These are phyloP conservation scores for Rhamphomyia laevipes DNA, from an alignment of 2,888 invertebrate species.

Conservation along the genomic window DNA sequence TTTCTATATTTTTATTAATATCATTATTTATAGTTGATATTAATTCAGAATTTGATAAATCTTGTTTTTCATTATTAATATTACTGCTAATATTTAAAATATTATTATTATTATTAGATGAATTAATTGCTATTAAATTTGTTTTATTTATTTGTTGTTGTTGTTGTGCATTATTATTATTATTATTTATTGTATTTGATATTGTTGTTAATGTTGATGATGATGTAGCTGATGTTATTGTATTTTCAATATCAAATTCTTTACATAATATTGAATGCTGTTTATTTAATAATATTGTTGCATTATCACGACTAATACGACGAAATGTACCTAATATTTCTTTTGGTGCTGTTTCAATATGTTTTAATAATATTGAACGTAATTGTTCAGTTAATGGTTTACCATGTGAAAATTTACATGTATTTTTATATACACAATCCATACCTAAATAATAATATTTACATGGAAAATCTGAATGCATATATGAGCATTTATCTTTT, in stretches of 20 bases:
- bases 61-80: background rate
- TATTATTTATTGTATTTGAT: constrained; percentile 6
- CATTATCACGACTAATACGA: constrained; percentile 65
- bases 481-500: constrained; percentile 87
- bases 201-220: constrained; percentile 12
- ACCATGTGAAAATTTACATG: constrained; percentile 89
- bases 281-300: constrained; percentile 42
- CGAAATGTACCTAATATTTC: constrained; percentile 87
- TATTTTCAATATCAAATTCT: constrained; percentile 34
- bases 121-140: constrained; percentile 36
- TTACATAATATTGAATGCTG: constrained; percentile 41
- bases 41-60: no score
- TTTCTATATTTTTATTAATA: no score
- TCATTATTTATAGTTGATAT: no score
- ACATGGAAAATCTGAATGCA: constrained; percentile 96
- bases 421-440: constrained; percentile 68
- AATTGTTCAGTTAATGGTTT: constrained; percentile 73
- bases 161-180: constrained; percentile 23
- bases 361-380: constrained; percentile 52
- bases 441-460: constrained; percentile 92
- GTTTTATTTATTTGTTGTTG: no score
- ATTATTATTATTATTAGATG: constrained; percentile 8
- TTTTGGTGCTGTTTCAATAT: constrained; percentile 82
- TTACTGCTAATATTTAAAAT: constrained; percentile 37
- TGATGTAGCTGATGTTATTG: constrained; percentile 18